Conservation (phyloP, 2,888 invertebrate species). For the Yponomeuta malinellus region DNA sequence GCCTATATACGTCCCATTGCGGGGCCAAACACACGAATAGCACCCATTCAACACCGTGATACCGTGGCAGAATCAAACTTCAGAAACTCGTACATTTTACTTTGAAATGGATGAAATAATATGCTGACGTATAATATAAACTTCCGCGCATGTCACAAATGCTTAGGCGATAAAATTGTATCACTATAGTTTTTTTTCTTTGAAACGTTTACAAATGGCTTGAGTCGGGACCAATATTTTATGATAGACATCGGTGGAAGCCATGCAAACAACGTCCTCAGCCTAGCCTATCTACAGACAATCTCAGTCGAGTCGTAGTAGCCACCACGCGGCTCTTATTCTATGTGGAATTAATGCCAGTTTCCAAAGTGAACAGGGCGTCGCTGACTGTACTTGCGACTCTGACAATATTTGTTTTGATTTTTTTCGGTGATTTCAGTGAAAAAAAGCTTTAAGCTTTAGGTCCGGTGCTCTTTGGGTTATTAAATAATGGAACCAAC, state of each 20-base stretch:
- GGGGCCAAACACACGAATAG: no score
- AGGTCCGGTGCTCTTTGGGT: neutral
- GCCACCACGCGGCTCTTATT: no score
- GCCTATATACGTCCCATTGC: no score
- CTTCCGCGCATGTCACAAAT: neutral
- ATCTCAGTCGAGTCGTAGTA: neutral
- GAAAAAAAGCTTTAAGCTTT: neutral
- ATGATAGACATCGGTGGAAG: neutral
- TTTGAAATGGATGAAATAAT: no score
- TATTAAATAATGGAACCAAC: neutral
- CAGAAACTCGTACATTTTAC: no score
- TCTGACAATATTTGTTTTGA: constrained; percentile 6
- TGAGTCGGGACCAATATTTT: neutral
- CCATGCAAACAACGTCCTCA: neutral
- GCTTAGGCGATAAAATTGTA: neutral
- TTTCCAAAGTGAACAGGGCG: no score
- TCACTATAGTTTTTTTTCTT: neutral
- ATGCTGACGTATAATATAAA: no score
- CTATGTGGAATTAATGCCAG: no score
- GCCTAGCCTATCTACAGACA: neutral
- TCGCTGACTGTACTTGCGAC: neutral
- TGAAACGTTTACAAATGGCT: neutral
- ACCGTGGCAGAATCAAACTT: no score
- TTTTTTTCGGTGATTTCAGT: neutral
- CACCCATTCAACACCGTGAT: no score